phyloP scores from a whole-genome alignment of 2,888 invertebrate genomes.

The Carterocephalus palaemon region DNA sequence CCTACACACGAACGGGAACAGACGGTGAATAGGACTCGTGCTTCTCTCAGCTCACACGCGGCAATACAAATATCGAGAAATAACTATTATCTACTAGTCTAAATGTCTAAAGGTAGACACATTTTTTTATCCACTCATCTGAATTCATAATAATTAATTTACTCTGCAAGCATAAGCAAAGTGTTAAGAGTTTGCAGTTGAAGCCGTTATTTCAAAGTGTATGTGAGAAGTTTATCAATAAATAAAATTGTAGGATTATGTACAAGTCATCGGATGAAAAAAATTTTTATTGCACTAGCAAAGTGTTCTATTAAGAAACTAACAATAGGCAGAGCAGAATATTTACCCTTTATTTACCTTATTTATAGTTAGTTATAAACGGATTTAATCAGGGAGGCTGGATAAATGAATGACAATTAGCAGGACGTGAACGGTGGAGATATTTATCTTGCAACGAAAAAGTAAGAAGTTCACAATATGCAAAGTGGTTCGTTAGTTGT shows the following conservation, averaged over 20 bases:
- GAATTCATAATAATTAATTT: too few species aligned
- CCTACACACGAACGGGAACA: constrained; percentile 37
- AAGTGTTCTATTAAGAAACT: constrained; percentile 10
- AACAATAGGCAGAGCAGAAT: constrained; percentile 11
- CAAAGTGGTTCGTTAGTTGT: constrained; percentile 15
- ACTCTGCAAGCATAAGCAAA: too few species aligned
- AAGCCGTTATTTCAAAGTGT: too few species aligned
- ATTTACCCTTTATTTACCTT: background rate
- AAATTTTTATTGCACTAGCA: too few species aligned
- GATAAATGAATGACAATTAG: constrained; percentile 20
- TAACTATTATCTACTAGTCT: too few species aligned
- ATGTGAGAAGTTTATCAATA: too few species aligned
- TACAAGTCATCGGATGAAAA: too few species aligned
- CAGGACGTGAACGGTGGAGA: constrained; percentile 1
- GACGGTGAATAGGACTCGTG: constrained; percentile 49
- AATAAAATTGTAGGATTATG: too few species aligned
- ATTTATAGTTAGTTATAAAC: constrained; percentile 3
- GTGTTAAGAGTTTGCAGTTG: too few species aligned
- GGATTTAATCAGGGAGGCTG: constrained; percentile 11
- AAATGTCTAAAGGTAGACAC: too few species aligned
- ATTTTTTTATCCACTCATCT: too few species aligned
- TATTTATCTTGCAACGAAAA: constrained; percentile 14
- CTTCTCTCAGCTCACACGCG: constrained; percentile 44
- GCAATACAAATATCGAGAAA: too few species aligned
- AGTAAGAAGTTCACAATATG: constrained; percentile 18